phyloP scores from a whole-genome alignment of 2,797 vertebrate genomes.

The Diglossa cyanea region DNA sequence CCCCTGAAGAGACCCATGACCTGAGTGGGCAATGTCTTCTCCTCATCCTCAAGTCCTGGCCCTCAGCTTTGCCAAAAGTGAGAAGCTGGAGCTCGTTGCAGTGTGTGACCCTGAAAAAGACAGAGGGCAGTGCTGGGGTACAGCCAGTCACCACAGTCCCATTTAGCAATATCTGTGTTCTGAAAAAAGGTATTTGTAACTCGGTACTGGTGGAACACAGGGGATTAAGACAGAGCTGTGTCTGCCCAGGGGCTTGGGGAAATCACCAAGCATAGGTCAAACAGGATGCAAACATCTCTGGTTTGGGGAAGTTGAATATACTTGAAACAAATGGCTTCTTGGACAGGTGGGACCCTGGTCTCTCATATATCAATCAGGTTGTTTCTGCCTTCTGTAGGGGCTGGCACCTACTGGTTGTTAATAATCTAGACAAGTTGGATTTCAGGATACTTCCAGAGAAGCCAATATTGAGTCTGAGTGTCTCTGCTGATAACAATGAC shows the following conservation, averaged over 20 bases:
- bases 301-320: background rate
- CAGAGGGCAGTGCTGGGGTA: background rate
- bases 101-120: background rate
- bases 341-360: background rate
- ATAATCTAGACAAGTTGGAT: background rate
- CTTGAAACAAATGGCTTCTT: background rate
- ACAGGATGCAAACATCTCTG: background rate
- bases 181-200: background rate
- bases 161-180: background rate
- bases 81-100: background rate
- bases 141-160: no score
- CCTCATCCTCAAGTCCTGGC: background rate
- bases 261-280: accelerated
- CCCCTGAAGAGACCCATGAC: accelerated
- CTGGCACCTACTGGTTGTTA: background rate
- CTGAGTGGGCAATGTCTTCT: background rate
- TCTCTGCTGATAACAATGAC: background rate
- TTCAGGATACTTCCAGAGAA: background rate
- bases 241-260: background rate
- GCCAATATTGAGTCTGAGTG: background rate
- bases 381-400: background rate
- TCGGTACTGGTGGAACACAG: background rate
- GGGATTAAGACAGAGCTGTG: background rate
- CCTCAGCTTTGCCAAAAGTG: background rate
- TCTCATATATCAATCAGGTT: accelerated